These are phyloP conservation scores for Drosophila chauvacae DNA, from an alignment of 1,140 invertebrate genomes.

Conservation along the genomic window DNA sequence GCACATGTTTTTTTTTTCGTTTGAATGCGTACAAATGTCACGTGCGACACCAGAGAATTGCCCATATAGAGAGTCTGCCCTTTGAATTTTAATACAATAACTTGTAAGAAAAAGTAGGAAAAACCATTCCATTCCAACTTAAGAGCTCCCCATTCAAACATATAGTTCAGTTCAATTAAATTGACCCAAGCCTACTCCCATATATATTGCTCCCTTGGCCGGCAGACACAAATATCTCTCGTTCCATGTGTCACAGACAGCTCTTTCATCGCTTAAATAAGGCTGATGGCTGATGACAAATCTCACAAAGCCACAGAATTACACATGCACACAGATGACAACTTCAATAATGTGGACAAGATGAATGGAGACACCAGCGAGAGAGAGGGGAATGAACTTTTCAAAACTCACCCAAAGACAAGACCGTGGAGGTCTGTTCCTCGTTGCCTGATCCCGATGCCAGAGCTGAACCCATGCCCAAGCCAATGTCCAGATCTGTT, in stretches of 20 bases:
- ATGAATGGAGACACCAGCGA: background rate
- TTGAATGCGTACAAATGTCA: too few species aligned
- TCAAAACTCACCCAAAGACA: constrained; percentile 56
- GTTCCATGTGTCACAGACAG: constrained; percentile 36
- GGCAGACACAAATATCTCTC: constrained; percentile 10
- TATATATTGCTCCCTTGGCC: constrained; percentile 28
- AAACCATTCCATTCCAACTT: background rate
- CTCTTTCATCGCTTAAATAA: constrained; percentile 38
- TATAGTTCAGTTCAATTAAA: constrained; percentile 43
- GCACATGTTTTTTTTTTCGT: too few species aligned
- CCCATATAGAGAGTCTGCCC: background rate
- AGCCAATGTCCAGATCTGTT: constrained; percentile 33
- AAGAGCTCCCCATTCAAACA: constrained; percentile 1
- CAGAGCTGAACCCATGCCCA: constrained; percentile 37
- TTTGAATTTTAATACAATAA: background rate
- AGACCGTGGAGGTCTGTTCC: constrained; percentile 29
- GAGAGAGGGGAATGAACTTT: background rate
- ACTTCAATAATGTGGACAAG: constrained; percentile 12
- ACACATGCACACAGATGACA: constrained; percentile 16
- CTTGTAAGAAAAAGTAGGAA: background rate
- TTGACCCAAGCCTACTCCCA: constrained; percentile 29
- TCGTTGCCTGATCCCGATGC: constrained; percentile 10
- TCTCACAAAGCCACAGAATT: constrained; percentile 38
- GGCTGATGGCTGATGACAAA: constrained; percentile 7
- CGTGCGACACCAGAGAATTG: too few species aligned